Conservation (phyloP, 2,888 invertebrate genomes). For the Thalpophila matura region DNA sequence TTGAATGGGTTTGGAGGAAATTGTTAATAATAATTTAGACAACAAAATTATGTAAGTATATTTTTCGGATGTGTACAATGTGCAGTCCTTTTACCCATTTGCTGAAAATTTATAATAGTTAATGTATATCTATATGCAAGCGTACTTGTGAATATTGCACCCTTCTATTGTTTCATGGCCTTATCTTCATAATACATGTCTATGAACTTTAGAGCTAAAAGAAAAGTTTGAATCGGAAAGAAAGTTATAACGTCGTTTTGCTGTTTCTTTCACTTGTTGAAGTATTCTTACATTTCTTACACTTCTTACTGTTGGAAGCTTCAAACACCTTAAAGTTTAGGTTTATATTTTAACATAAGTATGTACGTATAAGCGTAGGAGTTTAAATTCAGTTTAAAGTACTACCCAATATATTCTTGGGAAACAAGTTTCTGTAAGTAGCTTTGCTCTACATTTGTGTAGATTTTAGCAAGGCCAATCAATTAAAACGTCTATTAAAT, state of each 20-base stretch:
- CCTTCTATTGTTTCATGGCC: too few species aligned
- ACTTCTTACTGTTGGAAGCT: slow-evolving; percentile 22
- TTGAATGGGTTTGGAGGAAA: neutral
- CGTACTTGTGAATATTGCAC: too few species aligned
- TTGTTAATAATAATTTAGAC: too few species aligned
- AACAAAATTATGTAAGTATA: too few species aligned
- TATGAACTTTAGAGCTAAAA: slow-evolving; percentile 1
- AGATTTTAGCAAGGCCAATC: neutral
- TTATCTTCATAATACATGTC: neutral
- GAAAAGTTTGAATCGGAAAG: slow-evolving; percentile 10
- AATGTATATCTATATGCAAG: too few species aligned
- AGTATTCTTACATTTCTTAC: too few species aligned
- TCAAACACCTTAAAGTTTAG: slow-evolving; percentile 26
- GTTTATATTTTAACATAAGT: slow-evolving; percentile 37
- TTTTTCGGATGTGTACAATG: too few species aligned
- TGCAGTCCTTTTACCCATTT: too few species aligned
- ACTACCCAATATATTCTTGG: slow-evolving; percentile 3
- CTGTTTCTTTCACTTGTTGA: slow-evolving; percentile 20
- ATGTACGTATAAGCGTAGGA: slow-evolving; percentile 14
- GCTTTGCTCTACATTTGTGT: neutral
- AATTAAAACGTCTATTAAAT: too few species aligned
- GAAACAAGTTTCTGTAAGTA: slow-evolving; percentile 13
- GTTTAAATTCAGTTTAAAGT: slow-evolving; percentile 19
- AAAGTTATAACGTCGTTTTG: slow-evolving; percentile 18
- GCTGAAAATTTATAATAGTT: too few species aligned